Evolutionary conservation across 2,797 vertebrate genomes (phyloP).

Genomic region (Xyrichtys novacula): DNA sequence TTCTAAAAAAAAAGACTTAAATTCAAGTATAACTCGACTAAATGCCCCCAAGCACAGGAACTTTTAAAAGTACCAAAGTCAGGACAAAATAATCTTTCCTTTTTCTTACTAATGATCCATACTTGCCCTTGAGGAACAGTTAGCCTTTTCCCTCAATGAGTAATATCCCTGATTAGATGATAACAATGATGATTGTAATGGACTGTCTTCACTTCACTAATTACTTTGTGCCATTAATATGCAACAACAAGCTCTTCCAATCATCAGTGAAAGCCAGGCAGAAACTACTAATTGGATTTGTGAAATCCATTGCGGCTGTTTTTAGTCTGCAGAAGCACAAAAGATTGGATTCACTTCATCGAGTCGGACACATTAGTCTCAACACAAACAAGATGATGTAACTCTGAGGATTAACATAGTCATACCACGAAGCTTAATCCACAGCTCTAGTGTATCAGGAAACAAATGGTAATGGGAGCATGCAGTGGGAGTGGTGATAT

Average conservation of each 20-base stretch:
- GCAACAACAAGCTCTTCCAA: slow-evolving; percentile 56
- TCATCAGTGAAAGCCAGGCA: slow-evolving; percentile 60
- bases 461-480: slow-evolving; percentile 64
- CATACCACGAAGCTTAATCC: slow-evolving; percentile 58
- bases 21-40: slow-evolving; percentile 3
- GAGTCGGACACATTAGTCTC: slow-evolving; percentile 55
- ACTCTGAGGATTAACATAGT: slow-evolving; percentile 64
- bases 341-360: slow-evolving; percentile 72
- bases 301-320: slow-evolving; percentile 62
- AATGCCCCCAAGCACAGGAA: not conserved
- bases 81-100: slow-evolving; percentile 12
- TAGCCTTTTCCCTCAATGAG: slow-evolving; percentile 37
- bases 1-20: not conserved
- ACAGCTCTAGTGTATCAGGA: slow-evolving; percentile 42
- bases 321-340: slow-evolving; percentile 59
- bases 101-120: slow-evolving; percentile 45
- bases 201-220: slow-evolving; percentile 71
- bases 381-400: slow-evolving; percentile 73
- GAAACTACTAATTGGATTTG: slow-evolving; percentile 76
- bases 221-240: slow-evolving; percentile 73
- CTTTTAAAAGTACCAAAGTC: slow-evolving; percentile 35
- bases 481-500: slow-evolving; percentile 54
- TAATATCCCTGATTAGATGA: slow-evolving; percentile 67
- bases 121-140: slow-evolving; percentile 61
- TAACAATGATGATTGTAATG: slow-evolving; percentile 67